phyloP scores from a whole-genome alignment of 1,140 invertebrate genomes.

The Caerostris darwini region DNA sequence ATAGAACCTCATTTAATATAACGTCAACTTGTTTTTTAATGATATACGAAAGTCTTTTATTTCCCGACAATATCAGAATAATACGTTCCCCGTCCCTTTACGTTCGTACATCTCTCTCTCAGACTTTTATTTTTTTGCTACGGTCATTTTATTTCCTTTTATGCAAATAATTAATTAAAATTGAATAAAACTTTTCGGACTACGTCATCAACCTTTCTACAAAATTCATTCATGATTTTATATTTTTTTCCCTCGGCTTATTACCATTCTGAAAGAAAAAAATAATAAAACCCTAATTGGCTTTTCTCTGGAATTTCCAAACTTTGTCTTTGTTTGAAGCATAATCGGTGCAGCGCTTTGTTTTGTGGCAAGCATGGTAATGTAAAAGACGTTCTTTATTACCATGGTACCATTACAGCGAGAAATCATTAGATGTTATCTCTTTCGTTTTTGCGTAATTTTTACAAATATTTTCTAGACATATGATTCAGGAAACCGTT shows the following conservation, averaged over 20 bases:
- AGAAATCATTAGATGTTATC: not conserved
- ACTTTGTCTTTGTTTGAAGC: not conserved
- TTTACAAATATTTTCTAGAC: constrained; percentile 6
- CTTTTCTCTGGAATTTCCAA: constrained; percentile 30
- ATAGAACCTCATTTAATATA: not conserved
- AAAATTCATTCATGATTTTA: not conserved
- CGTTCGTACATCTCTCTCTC: not conserved
- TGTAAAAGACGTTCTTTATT: not conserved
- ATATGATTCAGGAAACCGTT: too few relatives aligned
- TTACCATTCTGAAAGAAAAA: not conserved
- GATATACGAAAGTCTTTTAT: not conserved
- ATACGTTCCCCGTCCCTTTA: not conserved
- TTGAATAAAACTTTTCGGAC: constrained; percentile 21
- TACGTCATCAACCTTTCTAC: not conserved
- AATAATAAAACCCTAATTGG: constrained; percentile 17
- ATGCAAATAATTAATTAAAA: constrained; percentile 49
- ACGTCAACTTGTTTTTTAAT: constrained; percentile 16
- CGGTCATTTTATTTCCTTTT: constrained; percentile 1
- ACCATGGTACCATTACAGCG: not conserved
- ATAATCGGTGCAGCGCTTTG: constrained; percentile 5
- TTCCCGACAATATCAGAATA: not conserved
- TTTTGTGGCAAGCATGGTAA: not conserved
- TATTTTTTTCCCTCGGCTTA: not conserved
- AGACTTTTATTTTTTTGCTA: not conserved
- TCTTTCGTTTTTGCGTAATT: not conserved